phyloP scores from a whole-genome alignment of 1,140 invertebrate genomes.

The Cydia pomonella region DNA sequence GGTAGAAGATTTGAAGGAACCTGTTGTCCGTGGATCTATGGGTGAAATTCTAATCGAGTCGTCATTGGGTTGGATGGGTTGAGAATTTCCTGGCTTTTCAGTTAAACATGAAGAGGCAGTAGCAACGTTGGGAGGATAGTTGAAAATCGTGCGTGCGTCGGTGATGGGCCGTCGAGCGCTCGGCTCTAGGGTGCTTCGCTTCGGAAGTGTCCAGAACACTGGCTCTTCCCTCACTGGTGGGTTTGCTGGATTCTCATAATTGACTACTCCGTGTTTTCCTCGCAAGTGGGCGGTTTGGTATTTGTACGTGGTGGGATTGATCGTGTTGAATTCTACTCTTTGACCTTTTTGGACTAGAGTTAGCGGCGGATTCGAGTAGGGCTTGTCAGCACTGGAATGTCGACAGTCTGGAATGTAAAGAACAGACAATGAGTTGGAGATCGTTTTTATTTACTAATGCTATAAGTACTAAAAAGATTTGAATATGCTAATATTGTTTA shows the following conservation, averaged over 20 bases:
- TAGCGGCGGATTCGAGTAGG: conserved; percentile 54
- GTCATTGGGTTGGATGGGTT: conserved; percentile 41
- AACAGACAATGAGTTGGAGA: conserved; percentile 14
- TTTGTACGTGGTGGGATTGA: conserved; percentile 55
- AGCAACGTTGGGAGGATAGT: conserved; percentile 39
- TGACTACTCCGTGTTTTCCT: conserved; percentile 55
- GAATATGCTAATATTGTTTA: conserved; percentile 22
- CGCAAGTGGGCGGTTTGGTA: conserved; percentile 61
- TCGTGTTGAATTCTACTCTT: conserved; percentile 52
- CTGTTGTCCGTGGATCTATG: conserved; percentile 81
- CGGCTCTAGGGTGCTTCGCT: conserved; percentile 48
- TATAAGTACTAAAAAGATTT: neutral
- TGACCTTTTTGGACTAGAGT: conserved; percentile 48
- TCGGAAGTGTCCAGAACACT: conserved; percentile 75
- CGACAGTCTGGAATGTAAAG: conserved; percentile 77
- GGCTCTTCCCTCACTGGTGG: conserved; percentile 49
- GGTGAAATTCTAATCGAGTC: conserved; percentile 83
- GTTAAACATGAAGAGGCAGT: conserved; percentile 19
- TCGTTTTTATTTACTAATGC: conserved; percentile 8
- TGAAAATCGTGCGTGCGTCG: conserved; percentile 32
- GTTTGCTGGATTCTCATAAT: conserved; percentile 53
- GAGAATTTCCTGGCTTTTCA: conserved; percentile 31
- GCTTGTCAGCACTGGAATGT: conserved; percentile 80
- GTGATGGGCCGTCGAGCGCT: conserved; percentile 34
- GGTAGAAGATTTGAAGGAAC: conserved; percentile 82